A percentile compares a stretch with the other conserved stretches of the same genome.
These are phyloP conservation scores for Bubo scandiacus DNA, from an alignment of 2,113 vertebrate species.

Conservation along the genomic window DNA sequence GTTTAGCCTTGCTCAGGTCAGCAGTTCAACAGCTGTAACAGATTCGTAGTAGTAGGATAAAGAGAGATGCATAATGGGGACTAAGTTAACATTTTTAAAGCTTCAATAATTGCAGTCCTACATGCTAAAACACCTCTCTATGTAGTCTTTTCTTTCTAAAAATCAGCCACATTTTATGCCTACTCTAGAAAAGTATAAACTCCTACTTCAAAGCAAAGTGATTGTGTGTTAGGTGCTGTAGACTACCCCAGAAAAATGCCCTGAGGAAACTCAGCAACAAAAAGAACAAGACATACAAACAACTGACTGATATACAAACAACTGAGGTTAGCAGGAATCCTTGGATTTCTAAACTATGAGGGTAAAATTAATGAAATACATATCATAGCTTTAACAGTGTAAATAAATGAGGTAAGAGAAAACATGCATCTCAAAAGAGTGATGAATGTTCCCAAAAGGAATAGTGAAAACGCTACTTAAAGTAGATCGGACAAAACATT, in stretches of 20 bases:
- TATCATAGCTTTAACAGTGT: neutral
- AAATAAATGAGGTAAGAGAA: constrained; percentile 2
- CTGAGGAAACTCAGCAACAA: neutral
- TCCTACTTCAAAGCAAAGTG: neutral
- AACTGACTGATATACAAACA: neutral
- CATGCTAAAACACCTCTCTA: neutral
- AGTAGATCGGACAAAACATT: neutral
- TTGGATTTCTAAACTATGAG: neutral
- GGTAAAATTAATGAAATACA: neutral
- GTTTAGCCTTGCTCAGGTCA: neutral
- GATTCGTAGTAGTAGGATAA: neutral
- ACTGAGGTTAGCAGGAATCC: neutral
- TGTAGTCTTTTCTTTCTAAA: neutral
- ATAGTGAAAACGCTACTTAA: neutral
- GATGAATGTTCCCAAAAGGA: neutral
- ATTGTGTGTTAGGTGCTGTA: neutral
- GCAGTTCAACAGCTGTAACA: neutral
- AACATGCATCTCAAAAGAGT: neutral
- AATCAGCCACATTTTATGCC: neutral
- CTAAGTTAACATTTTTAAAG: neutral
- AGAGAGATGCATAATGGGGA: neutral
- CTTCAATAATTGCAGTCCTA: neutral
- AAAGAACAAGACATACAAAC: neutral
- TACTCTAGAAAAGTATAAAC: neutral
- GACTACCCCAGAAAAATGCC: neutral